Evolutionary conservation across 2,797 vertebrate genomes (phyloP), one percentile per base, ranked within the genome.

Genomic region (Rhynchonycteris naso): DNA sequence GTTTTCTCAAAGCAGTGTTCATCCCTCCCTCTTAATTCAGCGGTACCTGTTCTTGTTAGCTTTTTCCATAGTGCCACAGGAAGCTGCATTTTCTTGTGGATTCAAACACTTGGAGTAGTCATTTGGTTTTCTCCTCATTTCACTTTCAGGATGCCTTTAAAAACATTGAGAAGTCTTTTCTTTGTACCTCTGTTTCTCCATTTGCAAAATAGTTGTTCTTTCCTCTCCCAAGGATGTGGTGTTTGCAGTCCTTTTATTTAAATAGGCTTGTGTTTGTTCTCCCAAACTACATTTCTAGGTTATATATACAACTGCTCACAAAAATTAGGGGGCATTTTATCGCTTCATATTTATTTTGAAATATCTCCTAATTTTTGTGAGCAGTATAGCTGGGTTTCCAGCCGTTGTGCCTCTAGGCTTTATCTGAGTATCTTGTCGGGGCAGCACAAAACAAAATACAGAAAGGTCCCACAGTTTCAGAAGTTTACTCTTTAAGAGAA

Each of bases 221-320:
- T 78, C 24, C 58, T 90, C 38, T 90, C 43, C 61, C 28, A 83
- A 65, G 56, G 35, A 71, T 52, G 6, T 75, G 56, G 28, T 82
- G 22, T 66, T 88, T 85, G 43, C 30, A 69, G 4, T 33, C 21
- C 10, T 88, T 94, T 86, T 72, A 65, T 84, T 80, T 86, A 93
- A 84, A 66, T 47, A 95, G 52, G 38, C 76, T 75, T 92, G 76
- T 50, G 76, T 58, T 75, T 89, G 52, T 96, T 56, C 90, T 95
- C 11, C n/a, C 56, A 84, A 58, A 59, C 43, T 79, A 10, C 47
- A 8, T 66, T 82, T 74, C 65, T 68, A 43, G 38, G 18, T 66
- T 65, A 12, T n/a, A n/a, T 65, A 14, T 52, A 43, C 43, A 43
- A 43, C 43, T 43, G 43, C 43, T 43, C 43, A 43, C 43, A 43